Conservation (phyloP, 2,888 invertebrate genomes). For the Athalia circularis region DNA sequence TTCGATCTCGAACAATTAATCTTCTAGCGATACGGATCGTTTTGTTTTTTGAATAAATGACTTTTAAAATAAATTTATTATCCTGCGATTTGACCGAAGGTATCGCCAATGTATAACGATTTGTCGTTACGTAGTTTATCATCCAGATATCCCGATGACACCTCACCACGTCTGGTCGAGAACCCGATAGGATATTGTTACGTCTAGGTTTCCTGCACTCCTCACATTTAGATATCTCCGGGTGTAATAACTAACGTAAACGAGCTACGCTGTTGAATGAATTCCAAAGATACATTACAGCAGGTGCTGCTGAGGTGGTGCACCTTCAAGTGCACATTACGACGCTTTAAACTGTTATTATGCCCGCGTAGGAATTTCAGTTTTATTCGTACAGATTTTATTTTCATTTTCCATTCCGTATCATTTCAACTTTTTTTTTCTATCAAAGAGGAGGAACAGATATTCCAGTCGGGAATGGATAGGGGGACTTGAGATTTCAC, state of each 20-base stretch:
- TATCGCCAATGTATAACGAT: no score
- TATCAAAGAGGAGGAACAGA: no score
- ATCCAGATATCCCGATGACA: neutral
- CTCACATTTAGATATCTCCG: conserved; percentile 5
- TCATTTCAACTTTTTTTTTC: no score
- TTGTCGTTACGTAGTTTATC: neutral
- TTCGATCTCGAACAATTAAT: no score
- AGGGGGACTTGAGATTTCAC: neutral
- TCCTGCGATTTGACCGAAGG: no score
- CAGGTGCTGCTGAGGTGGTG: conserved; percentile 16
- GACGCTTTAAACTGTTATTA: conserved; percentile 3
- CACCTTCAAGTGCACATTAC: neutral
- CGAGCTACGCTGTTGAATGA: conserved; percentile 22
- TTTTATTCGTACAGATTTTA: neutral
- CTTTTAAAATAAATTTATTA: no score
- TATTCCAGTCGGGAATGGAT: no score
- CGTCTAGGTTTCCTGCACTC: conserved; percentile 20
- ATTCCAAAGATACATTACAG: conserved; percentile 31
- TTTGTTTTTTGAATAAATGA: no score
- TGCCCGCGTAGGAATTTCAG: neutral
- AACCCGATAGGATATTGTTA: conserved; percentile 31
- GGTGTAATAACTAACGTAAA: neutral
- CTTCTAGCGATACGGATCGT: no score
- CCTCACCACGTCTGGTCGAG: conserved; percentile 6
- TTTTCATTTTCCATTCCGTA: no score